Percentiles rank a stretch among this genome's conserved stretches.
Evolutionary conservation across 1,140 invertebrate genomes (phyloP).

Genomic region (Drosophila sucinea): DNA sequence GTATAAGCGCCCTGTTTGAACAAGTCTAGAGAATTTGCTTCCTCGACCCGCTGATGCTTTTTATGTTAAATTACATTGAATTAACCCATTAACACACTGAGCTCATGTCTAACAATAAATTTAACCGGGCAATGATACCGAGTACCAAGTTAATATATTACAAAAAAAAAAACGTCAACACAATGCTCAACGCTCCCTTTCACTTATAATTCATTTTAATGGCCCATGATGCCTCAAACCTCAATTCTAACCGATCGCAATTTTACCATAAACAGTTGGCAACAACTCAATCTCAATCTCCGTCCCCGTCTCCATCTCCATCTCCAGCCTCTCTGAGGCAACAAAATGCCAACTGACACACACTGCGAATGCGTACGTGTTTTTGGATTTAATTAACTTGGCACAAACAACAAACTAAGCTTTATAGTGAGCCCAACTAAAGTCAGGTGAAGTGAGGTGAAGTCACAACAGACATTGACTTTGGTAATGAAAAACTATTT

Average conservation of each 20-base stretch:
- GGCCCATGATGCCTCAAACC: constrained; percentile 13
- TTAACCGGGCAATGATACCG: constrained; percentile 29
- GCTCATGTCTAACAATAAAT: constrained; percentile 62
- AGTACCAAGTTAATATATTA: constrained; percentile 10
- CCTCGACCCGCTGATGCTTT: constrained; percentile 39
- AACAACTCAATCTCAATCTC: constrained; percentile 39
- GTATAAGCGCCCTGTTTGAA: constrained; percentile 49
- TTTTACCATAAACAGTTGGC: constrained; percentile 52
- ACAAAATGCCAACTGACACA: constrained; percentile 39
- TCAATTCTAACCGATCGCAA: constrained; percentile 37
- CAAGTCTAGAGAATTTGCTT: constrained; percentile 50
- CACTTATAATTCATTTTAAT: constrained; percentile 54
- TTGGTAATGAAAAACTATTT: constrained; percentile 66
- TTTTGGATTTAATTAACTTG: constrained; percentile 64
- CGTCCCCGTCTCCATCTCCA: not conserved
- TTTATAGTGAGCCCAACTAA: constrained; percentile 9
- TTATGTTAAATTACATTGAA: constrained; percentile 60
- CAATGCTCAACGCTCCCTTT: constrained; percentile 47
- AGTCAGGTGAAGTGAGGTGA: constrained; percentile 35
- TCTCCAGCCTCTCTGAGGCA: not conserved
- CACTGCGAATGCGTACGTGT: constrained; percentile 57
- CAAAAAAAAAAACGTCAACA: constrained; percentile 16
- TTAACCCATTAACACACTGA: constrained; percentile 70
- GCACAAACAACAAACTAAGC: constrained; percentile 30
- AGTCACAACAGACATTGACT: constrained; percentile 56